Evolutionary conservation across 2,797 vertebrate species (phyloP).

Genomic region (Myripristis murdjan): DNA sequence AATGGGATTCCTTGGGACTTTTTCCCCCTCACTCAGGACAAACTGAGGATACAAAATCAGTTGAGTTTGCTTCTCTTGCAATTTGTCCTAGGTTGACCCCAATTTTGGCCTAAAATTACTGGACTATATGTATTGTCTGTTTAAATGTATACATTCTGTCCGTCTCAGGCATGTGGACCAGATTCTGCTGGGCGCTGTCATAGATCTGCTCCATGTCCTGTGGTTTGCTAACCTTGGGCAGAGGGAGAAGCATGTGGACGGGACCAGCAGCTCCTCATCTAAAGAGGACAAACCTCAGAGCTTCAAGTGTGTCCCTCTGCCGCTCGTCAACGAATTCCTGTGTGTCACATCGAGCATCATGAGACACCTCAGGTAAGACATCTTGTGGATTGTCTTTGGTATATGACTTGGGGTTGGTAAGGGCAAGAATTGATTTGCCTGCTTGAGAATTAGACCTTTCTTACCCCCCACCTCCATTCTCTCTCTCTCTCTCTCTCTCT

Average conservation of each 20-base stretch:
- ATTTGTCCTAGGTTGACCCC: too few relatives aligned
- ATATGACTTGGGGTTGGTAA: too few relatives aligned
- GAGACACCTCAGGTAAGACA: constrained; percentile 87
- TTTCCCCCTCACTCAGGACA: too few relatives aligned
- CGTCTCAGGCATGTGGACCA: constrained; percentile 85
- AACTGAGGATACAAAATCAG: too few relatives aligned
- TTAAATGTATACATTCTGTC: background rate
- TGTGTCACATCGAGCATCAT: constrained; percentile 80
- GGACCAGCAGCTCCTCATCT: constrained; percentile 5
- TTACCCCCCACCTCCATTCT: too few relatives aligned
- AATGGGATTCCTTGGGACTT: too few relatives aligned
- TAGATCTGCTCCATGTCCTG: constrained; percentile 89
- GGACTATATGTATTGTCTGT: background rate
- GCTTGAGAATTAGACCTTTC: too few relatives aligned
- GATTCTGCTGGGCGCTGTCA: constrained; percentile 81
- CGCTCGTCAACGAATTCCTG: constrained; percentile 91
- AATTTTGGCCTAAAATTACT: too few relatives aligned
- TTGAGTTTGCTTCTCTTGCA: too few relatives aligned
- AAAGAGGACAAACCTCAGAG: constrained; percentile 39
- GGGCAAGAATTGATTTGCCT: too few relatives aligned
- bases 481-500: too few relatives aligned
- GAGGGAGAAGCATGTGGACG: constrained; percentile 68
- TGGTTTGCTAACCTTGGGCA: constrained; percentile 91
- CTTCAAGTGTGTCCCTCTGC: constrained; percentile 90
- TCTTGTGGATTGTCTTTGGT: too few relatives aligned